Evolutionary conservation across 2,797 vertebrate species (phyloP).

Genomic region (Labeo calbasu): DNA sequence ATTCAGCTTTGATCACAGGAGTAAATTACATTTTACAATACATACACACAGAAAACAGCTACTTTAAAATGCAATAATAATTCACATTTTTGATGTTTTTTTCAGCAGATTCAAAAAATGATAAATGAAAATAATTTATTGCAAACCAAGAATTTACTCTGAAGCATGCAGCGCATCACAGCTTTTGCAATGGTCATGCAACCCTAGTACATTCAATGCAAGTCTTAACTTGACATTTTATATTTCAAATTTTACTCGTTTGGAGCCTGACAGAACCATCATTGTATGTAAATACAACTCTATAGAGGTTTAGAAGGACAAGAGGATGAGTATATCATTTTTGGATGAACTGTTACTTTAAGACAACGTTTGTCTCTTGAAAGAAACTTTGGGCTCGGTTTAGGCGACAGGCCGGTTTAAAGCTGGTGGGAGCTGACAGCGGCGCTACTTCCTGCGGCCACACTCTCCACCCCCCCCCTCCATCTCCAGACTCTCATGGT

Average conservation of each 20-base stretch:
- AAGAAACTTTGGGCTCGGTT: conserved; percentile 60
- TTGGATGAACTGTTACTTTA: conserved; percentile 24
- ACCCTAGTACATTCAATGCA: neutral
- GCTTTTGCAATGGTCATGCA: neutral
- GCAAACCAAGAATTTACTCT: neutral
- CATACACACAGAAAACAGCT: too few species aligned
- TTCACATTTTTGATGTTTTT: neutral
- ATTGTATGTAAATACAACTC: neutral
- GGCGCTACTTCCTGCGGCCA: conserved; percentile 73
- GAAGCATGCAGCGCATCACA: neutral
- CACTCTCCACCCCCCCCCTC: conserved; percentile 67
- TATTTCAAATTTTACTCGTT: neutral
- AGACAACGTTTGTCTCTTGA: conserved; percentile 31
- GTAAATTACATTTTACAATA: too few species aligned
- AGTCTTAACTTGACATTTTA: neutral
- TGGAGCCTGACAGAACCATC: neutral
- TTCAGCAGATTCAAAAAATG: too few species aligned
- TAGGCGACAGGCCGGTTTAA: conserved; percentile 68
- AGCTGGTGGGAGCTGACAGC: conserved; percentile 73
- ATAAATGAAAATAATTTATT: too few species aligned
- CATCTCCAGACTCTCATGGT: conserved; percentile 66
- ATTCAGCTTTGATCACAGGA: too few species aligned
- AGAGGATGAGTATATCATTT: conserved; percentile 11
- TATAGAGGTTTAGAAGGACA: neutral
- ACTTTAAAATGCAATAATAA: too few species aligned